These are phyloP conservation scores for Rhabdornis inornatus DNA, from an alignment of 2,113 vertebrate species.

Conservation along the genomic window DNA sequence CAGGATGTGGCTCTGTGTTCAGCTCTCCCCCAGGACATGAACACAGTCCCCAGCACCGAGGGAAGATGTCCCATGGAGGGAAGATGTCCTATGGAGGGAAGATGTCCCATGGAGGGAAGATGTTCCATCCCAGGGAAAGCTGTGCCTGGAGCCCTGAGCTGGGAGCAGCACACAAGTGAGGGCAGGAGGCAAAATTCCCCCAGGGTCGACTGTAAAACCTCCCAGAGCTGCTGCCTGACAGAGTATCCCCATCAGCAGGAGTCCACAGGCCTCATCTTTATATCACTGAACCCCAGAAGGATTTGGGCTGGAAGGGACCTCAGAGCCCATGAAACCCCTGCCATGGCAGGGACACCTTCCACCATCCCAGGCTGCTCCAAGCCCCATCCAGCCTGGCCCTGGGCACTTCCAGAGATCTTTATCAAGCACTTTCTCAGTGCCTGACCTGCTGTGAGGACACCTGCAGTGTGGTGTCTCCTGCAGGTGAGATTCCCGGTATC, in stretches of 20 bases:
- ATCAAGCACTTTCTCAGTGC: neutral
- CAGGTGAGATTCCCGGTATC: neutral
- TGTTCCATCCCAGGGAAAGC: neutral
- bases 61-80: too few species aligned
- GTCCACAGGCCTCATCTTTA: neutral
- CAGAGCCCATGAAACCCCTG: neutral
- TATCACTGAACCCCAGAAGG: neutral
- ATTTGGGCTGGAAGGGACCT: neutral
- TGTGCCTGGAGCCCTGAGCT: neutral
- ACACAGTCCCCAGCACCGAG: neutral
- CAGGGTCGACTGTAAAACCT: neutral
- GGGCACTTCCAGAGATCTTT: neutral
- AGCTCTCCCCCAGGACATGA: neutral
- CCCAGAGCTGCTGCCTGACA: neutral
- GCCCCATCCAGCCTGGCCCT: neutral
- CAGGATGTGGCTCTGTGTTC: neutral
- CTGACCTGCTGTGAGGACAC: neutral
- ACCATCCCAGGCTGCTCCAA: neutral
- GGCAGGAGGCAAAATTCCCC: neutral
- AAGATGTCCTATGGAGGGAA: too few species aligned
- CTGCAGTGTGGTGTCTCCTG: neutral
- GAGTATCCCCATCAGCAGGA: neutral
- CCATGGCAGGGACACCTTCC: neutral
- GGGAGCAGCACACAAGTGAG: rapidly evolving
- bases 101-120: too few species aligned